phyloP scores from a whole-genome alignment of 2,797 vertebrate genomes.

The Enteromius unitaeniatus region DNA sequence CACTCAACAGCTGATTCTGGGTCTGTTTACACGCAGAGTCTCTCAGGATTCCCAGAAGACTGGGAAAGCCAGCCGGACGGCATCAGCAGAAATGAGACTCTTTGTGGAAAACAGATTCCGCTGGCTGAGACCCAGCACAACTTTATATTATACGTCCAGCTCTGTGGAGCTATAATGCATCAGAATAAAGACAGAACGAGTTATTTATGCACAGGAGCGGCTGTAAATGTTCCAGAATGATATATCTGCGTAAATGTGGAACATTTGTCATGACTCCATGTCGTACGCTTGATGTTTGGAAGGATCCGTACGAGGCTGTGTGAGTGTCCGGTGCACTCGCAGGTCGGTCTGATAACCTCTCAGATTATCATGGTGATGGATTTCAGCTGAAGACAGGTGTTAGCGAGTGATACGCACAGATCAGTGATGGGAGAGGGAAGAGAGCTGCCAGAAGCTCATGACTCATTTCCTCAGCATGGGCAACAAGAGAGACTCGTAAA shows the following conservation, averaged over 20 bases:
- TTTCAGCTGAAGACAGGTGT: slow-evolving; percentile 36
- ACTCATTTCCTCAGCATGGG: background rate
- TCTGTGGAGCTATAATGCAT: background rate
- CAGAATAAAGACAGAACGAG: background rate
- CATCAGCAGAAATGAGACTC: slow-evolving; percentile 38
- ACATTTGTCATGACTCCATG: background rate
- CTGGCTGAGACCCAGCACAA: background rate
- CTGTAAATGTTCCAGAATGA: background rate
- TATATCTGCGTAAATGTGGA: background rate
- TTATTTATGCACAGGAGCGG: background rate
- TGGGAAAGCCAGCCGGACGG: slow-evolving; percentile 16
- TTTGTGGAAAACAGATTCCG: slow-evolving; percentile 36
- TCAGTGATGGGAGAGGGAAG: slow-evolving; percentile 8
- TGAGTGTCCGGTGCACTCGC: background rate
- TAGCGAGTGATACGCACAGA: slow-evolving; percentile 3
- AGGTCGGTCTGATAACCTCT: slow-evolving; percentile 11
- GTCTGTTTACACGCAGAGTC: slow-evolving; percentile 55
- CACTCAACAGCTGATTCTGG: slow-evolving; percentile 75
- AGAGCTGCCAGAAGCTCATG: background rate
- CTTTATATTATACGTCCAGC: slow-evolving; percentile 15
- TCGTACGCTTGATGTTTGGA: background rate
- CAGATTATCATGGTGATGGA: slow-evolving; percentile 26
- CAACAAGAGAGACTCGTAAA: slow-evolving; percentile 11
- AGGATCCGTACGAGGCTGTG: background rate
- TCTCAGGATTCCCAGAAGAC: slow-evolving; percentile 39